Base-by-base conservation (phyloP, 2,888 invertebrate species). In the Drosophila sordidapex region DNA sequence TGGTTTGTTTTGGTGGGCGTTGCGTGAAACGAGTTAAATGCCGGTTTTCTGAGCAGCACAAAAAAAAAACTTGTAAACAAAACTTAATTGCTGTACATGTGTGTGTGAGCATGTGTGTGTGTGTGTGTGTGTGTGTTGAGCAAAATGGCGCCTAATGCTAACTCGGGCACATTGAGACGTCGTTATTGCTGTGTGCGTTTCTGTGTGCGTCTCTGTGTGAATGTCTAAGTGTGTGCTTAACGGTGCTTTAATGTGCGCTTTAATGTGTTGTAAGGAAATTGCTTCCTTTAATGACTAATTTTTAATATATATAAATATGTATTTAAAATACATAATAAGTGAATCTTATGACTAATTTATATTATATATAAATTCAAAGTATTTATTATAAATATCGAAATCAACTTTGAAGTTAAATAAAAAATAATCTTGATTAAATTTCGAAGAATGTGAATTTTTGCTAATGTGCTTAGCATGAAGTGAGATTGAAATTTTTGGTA, bases 21-120 rank as follows among this genome's bases (percentile, higher is more conserved):
- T 70, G 76, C 79, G 65, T 79, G 68, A 72, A 87, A 89, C 76
- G 87, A 87, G 87, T 87, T 86, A 80, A 81, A 84, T 77, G 87
- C 87, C 87, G 87, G 86, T 72, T 75, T 36, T 60, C 29, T 60
- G 77, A 36, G 15, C 59, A 67, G 35, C 59, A 60, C 63, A 64
- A 61, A 70, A 76, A 52, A 59, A 61, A 72, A 86, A 81, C 81
- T 78, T 87, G 89, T 89, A 89, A 87, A 89, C 89, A 89, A 87
- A 83, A 82, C 82, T 71, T 76, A 82, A 83, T 82, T 76, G 63
- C 61, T 75, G 63, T 59, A 64, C 40, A 36, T 43, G 62, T 53
- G 52, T 66, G 61, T 54, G 59, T 61, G 65, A 38, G 40, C 29
- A 58, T 21, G 59, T 33, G 40, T 31, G 31, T 33, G 60, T 21